Percentiles rank a stretch among this genome's conserved stretches.
phyloP scores from a whole-genome alignment of 2,888 invertebrate genomes.

The Pyrrhia umbra region DNA sequence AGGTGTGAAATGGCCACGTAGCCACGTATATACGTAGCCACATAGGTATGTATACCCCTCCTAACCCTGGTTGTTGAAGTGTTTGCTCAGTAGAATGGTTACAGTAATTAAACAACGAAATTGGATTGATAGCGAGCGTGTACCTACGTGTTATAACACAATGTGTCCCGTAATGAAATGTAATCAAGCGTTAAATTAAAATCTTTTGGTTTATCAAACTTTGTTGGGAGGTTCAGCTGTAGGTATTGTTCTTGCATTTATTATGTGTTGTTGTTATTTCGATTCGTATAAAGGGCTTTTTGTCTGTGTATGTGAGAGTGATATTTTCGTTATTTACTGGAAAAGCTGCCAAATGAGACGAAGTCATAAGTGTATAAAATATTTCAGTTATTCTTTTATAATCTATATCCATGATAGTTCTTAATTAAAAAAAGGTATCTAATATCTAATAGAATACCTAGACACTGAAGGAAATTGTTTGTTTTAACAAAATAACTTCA shows the following conservation, averaged over 20 bases:
- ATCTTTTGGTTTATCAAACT: conserved; percentile 71
- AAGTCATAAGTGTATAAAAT: too few relatives aligned
- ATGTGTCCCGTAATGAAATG: conserved; percentile 80
- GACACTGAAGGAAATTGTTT: too few relatives aligned
- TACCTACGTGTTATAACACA: conserved; percentile 77
- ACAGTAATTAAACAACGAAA: conserved; percentile 82
- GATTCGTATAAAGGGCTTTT: background rate
- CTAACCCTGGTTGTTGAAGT: conserved; percentile 43
- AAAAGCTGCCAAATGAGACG: background rate
- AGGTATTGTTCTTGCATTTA: conserved; percentile 42
- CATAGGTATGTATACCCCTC: conserved; percentile 22
- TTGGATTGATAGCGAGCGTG: conserved; percentile 76
- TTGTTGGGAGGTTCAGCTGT: conserved; percentile 41
- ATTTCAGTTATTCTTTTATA: too few relatives aligned
- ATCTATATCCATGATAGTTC: too few relatives aligned
- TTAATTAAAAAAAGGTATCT: too few relatives aligned
- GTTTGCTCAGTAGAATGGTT: conserved; percentile 74
- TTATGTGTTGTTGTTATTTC: conserved; percentile 32
- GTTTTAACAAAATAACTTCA: too few relatives aligned
- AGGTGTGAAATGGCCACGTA: conserved; percentile 69
- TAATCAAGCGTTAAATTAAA: conserved; percentile 83
- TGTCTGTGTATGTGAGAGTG: background rate
- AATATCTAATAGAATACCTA: too few relatives aligned
- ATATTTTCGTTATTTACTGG: background rate
- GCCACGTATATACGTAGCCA: conserved; percentile 18